Evolutionary conservation across 2,888 invertebrate genomes (phyloP).

Genomic region (Dermolepida albohirtum): DNA sequence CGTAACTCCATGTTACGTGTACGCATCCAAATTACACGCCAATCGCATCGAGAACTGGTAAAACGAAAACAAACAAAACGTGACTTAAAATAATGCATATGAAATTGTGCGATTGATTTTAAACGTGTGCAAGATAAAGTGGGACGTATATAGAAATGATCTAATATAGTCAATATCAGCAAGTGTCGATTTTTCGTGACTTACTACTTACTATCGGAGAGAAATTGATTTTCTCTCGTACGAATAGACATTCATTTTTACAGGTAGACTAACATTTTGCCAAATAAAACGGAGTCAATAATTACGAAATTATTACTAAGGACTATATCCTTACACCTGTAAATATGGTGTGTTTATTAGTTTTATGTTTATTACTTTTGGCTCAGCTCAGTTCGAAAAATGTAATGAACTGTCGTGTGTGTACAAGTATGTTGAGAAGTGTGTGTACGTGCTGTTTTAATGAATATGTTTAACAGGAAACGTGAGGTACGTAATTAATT

Average conservation of each 20-base stretch:
- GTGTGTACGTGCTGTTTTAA: conserved; percentile 43
- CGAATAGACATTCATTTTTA: no score
- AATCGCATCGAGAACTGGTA: conserved; percentile 11
- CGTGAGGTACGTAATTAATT: conserved; percentile 13
- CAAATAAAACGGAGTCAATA: no score
- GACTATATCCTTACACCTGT: conserved; percentile 1
- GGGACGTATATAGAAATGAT: conserved; percentile 54
- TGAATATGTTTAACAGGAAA: conserved; percentile 26
- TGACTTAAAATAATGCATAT: conserved; percentile 34
- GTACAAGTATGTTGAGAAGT: conserved; percentile 19
- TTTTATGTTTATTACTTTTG: conserved; percentile 34
- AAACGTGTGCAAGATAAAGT: conserved; percentile 48
- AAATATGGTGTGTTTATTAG: conserved; percentile 12
- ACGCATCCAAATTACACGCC: conserved; percentile 2
- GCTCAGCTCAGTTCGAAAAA: conserved; percentile 37
- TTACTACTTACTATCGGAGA: conserved; percentile 31
- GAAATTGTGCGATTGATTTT: conserved; percentile 34
- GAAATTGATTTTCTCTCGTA: conserved; percentile 27
- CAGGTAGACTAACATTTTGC: no score
- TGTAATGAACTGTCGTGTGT: conserved; percentile 39
- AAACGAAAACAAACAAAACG: conserved; percentile 35
- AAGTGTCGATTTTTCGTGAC: conserved; percentile 32
- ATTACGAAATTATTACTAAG: neutral
- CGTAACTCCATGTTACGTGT: conserved; percentile 5
- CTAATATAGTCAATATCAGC: conserved; percentile 54